Base-by-base conservation (phyloP, 2,888 invertebrate genomes). In the Micoletzkya japonica region DNA sequence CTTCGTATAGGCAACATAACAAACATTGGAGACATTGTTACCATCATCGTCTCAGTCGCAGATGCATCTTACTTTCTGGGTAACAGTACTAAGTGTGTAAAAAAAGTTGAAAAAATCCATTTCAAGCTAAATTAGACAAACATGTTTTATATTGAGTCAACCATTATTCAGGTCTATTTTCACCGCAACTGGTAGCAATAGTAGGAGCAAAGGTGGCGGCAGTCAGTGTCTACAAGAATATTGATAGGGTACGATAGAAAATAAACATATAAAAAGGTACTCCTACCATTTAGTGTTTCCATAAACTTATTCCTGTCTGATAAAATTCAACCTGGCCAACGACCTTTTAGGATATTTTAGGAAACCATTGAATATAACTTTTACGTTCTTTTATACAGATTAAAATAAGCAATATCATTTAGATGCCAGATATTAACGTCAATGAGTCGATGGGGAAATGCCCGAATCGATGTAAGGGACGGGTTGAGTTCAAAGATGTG, bases 181-280 rank as follows among this genome's bases (percentile, higher is more conserved):
- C 77, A 1, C 82, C 82, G 0, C 82, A 83, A 34, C 72, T 83
- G 57, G 78, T 81, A 75, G 79, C 78, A 50, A 71, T 82, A 32
- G 58, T 83, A 36, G 82, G 81, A 66, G 80, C 81, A 4, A 71
- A 82, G 30, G 83, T 83, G 14, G 78, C 82, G 4, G 83, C 83
- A 1, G 81, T 80, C 17, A 72, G 76, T 44, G 78, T 83, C 57
- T 83, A 82, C 73, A 64, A 75, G 60, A 77, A 74, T 24, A 82
- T 82, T 54, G 81, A 81, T 58, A 26, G 77, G 63, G 78, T 79
- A 14, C n/a, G n/a, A n/a, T n/a, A n/a, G n/a, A n/a, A n/a, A n/a
- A n/a, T n/a, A n/a, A n/a, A n/a, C n/a, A n/a, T n/a, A n/a, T n/a
- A n/a, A n/a, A n/a, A n/a, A n/a, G n/a, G n/a, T n/a, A n/a, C n/a